These are phyloP conservation scores for Temnothorax curvispinosus DNA, from an alignment of 1,140 invertebrate species.

Conservation along the genomic window DNA sequence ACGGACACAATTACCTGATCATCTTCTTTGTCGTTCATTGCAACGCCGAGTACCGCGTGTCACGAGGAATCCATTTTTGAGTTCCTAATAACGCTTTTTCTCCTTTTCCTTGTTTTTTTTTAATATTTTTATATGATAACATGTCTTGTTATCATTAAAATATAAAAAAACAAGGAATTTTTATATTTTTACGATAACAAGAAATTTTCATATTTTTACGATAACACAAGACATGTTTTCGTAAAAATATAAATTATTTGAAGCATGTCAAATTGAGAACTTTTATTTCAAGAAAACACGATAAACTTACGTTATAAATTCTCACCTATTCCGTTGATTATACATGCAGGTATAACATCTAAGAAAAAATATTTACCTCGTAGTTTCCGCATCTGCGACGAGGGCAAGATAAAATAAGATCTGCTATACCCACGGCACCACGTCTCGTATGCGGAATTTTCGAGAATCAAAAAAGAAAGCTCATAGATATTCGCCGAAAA, in stretches of 20 bases:
- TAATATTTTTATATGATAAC: no score
- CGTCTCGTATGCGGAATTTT: neutral
- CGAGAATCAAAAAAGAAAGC: neutral
- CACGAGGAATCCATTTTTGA: neutral
- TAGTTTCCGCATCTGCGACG: neutral
- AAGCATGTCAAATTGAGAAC: neutral
- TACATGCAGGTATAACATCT: neutral
- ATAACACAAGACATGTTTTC: neutral
- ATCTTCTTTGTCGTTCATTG: constrained; percentile 2
- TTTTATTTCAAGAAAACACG: neutral
- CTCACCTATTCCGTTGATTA: neutral
- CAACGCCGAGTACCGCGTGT: neutral
- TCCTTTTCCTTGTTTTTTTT: neutral
- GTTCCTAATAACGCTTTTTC: neutral
- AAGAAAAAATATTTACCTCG: neutral
- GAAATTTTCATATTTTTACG: neutral
- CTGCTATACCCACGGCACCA: no score
- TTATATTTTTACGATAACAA: neutral
- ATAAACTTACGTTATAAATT: neutral
- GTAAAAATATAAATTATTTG: no score
- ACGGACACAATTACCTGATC: constrained; percentile 26
- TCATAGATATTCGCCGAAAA: constrained; percentile 41
- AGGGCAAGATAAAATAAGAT: neutral
- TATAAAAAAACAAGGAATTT: no score
- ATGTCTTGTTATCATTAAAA: no score